Base-by-base conservation (phyloP, 1,140 invertebrate species). In the Macrosteles quadrilineatus region DNA sequence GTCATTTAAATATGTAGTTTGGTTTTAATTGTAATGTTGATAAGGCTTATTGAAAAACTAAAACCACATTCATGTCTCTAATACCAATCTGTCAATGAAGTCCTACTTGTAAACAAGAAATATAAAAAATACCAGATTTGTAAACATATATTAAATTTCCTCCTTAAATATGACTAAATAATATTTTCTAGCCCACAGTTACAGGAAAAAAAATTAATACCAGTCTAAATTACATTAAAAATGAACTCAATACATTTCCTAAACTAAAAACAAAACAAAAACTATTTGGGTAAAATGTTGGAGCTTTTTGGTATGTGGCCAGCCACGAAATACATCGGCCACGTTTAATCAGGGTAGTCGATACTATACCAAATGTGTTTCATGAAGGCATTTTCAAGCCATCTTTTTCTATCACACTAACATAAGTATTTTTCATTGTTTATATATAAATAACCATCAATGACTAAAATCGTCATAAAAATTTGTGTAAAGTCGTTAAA, bases 341-440 rank as follows among this genome's bases (percentile, higher is more conserved):
- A n/a, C n/a, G 23, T n/a, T 19, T 17, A n/a, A 43, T 66, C 23
- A 43, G 23, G 36, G 23, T 43, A 43, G 63, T 40, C 40, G 40
- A 43, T 66, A 66, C 32, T 66, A 21, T 21, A 66, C 63, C 63
- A 45, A 23, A 66, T 66, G 63, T 66, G 63, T 66, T 66, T 66
- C 63, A 66, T 17, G 2, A 27, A 12, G 63, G 36, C 40, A 66
- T 66, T 66, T 66, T 66, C 14, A 45, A 66, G 63, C 32, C 63
- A 19, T 32, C 19, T n/a, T 66, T 66, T 66, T 66, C 63, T 66
- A 66, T 30, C 43, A 66, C 19, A 14, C 21, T 66, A 43, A 43
- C 43, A 43, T 25, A 25, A 45, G 19, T 66, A 66, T 66, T 66
- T 64, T 66, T 66, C 63, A 66, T 66, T 27, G 23, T 66, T 66